Evolutionary conservation across 2,113 vertebrate species (phyloP), one percentile per base, ranked within the genome.

Genomic region (Hiodon tergisus): DNA sequence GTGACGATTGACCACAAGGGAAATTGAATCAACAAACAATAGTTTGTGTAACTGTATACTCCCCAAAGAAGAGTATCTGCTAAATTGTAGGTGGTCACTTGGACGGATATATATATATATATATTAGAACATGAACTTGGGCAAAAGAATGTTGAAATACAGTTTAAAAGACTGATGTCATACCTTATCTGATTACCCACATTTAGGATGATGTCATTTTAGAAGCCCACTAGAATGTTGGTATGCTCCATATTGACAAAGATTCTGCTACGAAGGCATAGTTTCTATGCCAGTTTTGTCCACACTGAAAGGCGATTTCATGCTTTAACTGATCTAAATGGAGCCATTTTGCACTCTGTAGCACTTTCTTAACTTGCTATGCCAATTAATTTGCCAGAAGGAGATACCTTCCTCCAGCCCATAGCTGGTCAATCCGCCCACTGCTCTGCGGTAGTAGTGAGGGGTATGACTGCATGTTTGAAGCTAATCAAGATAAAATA

Each of bases 241-340:
- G 31, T 66, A 47, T 17, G 63, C 63, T 31, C 31, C 31, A 31
- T 31, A 31, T 31, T 31, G 31, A 31, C 31, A 31, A 31, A 31
- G 31, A 31, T 31, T 31, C 31, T 31, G 31, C 31, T 31, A 31
- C 31, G 31, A 31, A 31, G 31, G 31, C 31, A 31, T 31, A 31
- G 31, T 47, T 9, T 61, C 5, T 55, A 9, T n/a, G 73, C 63
- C 54, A 68, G 5, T 14, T 10, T 69, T 7, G 52, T 72, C 50
- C 74, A n/a, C 16, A 66, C 50, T 14, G 57, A 73, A 14, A n/a
- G 5, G 14, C 3, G 59, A 68, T 14, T 16, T n/a, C 72, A 55
- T 69, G 16, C 58, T 48, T 57, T 53, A 69, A 7, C 69, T 17
- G 8, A 51, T 72, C 72, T 74, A 73, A 77, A 75, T 60, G 62